A percentile compares a stretch with the other conserved stretches of the same genome.
phyloP scores from a whole-genome alignment of 2,797 vertebrate species.

The Crenichthys baileyi region DNA sequence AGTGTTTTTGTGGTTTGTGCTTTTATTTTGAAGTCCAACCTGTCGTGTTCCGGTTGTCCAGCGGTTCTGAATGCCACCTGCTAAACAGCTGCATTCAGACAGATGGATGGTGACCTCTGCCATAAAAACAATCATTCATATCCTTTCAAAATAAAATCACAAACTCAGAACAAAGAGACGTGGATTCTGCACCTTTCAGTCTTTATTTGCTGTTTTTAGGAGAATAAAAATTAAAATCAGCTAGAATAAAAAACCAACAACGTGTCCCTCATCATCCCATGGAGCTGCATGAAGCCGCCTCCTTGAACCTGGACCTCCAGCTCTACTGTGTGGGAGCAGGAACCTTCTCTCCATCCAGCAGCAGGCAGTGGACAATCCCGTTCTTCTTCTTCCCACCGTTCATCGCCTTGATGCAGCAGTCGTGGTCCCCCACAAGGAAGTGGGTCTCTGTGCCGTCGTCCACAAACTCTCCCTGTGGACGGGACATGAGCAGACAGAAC shows the following conservation, averaged over 20 bases:
- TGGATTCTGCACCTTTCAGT: background rate
- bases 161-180: no score
- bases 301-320: no score
- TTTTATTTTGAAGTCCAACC: slow-evolving; percentile 31
- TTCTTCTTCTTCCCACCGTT: slow-evolving; percentile 87
- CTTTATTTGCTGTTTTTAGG: background rate
- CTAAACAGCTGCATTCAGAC: background rate
- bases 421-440: slow-evolving; percentile 85
- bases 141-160: slow-evolving; percentile 9
- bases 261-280: background rate
- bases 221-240: no score
- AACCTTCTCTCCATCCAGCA: slow-evolving; percentile 83
- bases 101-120: background rate
- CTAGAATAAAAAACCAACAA: background rate
- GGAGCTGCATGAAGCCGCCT: no score
- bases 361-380: slow-evolving; percentile 87
- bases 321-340: slow-evolving; percentile 7
- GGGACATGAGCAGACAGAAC: background rate
- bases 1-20: background rate
- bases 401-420: slow-evolving; percentile 90
- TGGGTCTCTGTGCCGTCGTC: slow-evolving; percentile 94
- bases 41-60: background rate
- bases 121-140: background rate
- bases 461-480: slow-evolving; percentile 90
- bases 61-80: background rate